Evolutionary conservation across 2,113 vertebrate species (phyloP), one percentile per base, ranked within the genome.

Genomic region (Notarius lentiginosus): DNA sequence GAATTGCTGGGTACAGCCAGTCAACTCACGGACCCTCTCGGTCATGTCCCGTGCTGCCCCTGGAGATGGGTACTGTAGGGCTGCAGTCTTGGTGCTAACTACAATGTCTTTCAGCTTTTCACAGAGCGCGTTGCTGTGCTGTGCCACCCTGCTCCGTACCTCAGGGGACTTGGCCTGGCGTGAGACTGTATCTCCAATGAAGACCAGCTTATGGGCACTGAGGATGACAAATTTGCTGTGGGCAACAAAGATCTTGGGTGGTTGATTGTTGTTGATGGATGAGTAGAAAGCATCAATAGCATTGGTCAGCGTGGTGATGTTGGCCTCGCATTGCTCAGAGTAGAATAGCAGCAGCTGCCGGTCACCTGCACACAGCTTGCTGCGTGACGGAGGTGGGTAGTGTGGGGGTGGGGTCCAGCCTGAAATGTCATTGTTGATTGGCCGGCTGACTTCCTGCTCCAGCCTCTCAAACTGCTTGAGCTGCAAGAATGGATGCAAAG

Each of bases 161-260:
- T 98, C 97, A 0, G 96, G 96, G 0, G 96, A 95, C 93, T 97
- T 97, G 90, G 97, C 98, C 93, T 99, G 98, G 56, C 98, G 97
- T 0, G 98, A 98, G 88, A 99, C 93, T 0, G 98, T 99, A 95
- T 99, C 98, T 4, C 98, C 98, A 0, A 99, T 99, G 93, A 99
- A 99, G 61, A 99, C 98, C 1, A 99, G 95, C 96, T 99, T 99
- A 94, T 99, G 98, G 4, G 98, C 97, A 0, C 97, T 99, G 88
- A 99, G 97, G 92, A 99, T 99, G 94, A 99, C 96, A 0, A 99
- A 98, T 90, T 99, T 99, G 96, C 98, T 98, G 94, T 99, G 98
- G 0, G 98, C 97, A 90, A 99, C 98, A 0, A 99, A 99, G 91
- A 99, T 98, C 94, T 98, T 99, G 79, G 98, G 98, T 0, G 97